These are phyloP conservation scores for Drosophila truncata DNA, from an alignment of 1,140 invertebrate species.

Conservation along the genomic window DNA sequence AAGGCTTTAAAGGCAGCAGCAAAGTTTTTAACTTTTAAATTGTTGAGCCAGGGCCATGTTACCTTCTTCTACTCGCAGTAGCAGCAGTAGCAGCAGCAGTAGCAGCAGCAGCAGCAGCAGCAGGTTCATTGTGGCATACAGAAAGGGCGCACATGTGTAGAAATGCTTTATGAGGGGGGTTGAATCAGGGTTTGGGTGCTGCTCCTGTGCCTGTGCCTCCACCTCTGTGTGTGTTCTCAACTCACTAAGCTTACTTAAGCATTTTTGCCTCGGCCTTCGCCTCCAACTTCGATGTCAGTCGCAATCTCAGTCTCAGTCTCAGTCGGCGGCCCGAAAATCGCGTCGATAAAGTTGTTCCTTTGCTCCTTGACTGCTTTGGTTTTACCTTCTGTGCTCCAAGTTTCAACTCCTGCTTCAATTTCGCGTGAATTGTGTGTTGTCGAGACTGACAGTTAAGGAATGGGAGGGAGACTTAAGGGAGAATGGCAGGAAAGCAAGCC, in stretches of 20 bases:
- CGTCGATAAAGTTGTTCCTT: slow-evolving; percentile 49
- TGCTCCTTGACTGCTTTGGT: background rate
- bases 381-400: background rate
- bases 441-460: slow-evolving; percentile 11
- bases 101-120: too few species aligned
- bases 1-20: slow-evolving; percentile 73
- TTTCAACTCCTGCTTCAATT: slow-evolving; percentile 11
- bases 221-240: slow-evolving; percentile 41
- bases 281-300: slow-evolving; percentile 45
- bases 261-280: slow-evolving; percentile 58
- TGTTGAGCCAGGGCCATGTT: slow-evolving; percentile 52
- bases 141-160: slow-evolving; percentile 73
- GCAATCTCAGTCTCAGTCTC: slow-evolving; percentile 42
- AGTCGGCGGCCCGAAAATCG: slow-evolving; percentile 47
- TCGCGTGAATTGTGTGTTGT: slow-evolving; percentile 28
- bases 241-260: slow-evolving; percentile 79
- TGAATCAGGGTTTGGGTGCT: background rate
- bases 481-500: too few species aligned
- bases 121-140: slow-evolving; percentile 43
- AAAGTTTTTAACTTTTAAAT: slow-evolving; percentile 80
- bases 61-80: slow-evolving; percentile 2
- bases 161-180: slow-evolving; percentile 66
- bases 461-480: too few species aligned
- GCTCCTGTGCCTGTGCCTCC: slow-evolving; percentile 14
- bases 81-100: too few species aligned